phyloP scores from a whole-genome alignment of 1,140 invertebrate genomes.

The Lordiphosa clarofinis region DNA sequence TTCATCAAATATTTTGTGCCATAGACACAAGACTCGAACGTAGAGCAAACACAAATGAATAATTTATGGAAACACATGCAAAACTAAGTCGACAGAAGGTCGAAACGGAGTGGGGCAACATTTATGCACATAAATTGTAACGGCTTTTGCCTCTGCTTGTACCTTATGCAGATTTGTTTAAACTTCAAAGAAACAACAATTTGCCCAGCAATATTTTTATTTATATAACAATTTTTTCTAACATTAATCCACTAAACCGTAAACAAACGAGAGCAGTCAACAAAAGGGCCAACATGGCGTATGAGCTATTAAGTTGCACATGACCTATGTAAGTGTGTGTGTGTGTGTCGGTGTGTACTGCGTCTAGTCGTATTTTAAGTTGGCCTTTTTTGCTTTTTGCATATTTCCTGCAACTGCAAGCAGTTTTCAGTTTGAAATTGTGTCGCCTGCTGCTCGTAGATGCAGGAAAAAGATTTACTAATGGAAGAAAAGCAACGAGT shows the following conservation, averaged over 20 bases:
- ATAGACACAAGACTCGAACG: slow-evolving; percentile 22
- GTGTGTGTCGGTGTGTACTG: slow-evolving; percentile 18
- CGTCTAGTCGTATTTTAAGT: slow-evolving; percentile 47
- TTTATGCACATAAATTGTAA: slow-evolving; percentile 67
- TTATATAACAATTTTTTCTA: slow-evolving; percentile 18
- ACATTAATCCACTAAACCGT: slow-evolving; percentile 74
- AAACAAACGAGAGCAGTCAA: slow-evolving; percentile 71
- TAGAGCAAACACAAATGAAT: slow-evolving; percentile 48
- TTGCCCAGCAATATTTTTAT: slow-evolving; percentile 36
- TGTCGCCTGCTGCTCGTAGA: slow-evolving; percentile 29
- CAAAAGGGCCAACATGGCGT: slow-evolving; percentile 65
- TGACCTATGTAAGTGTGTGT: slow-evolving; percentile 14
- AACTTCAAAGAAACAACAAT: slow-evolving; percentile 72
- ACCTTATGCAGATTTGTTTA: slow-evolving; percentile 75
- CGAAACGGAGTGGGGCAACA: slow-evolving; percentile 12
- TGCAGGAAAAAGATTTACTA: slow-evolving; percentile 46
- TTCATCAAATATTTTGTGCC: slow-evolving; percentile 27
- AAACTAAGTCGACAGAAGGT: slow-evolving; percentile 43
- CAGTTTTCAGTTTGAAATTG: slow-evolving; percentile 44
- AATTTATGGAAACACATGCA: slow-evolving; percentile 54
- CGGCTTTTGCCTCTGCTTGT: slow-evolving; percentile 43
- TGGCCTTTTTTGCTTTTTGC: slow-evolving; percentile 21
- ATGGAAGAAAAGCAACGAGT: slow-evolving; percentile 5
- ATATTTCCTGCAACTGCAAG: slow-evolving; percentile 36
- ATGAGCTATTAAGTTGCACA: slow-evolving; percentile 64